Percentiles rank a stretch among this genome's conserved stretches.
These are phyloP conservation scores for Menidia menidia DNA, from an alignment of 2,797 vertebrate species.

Conservation along the genomic window DNA sequence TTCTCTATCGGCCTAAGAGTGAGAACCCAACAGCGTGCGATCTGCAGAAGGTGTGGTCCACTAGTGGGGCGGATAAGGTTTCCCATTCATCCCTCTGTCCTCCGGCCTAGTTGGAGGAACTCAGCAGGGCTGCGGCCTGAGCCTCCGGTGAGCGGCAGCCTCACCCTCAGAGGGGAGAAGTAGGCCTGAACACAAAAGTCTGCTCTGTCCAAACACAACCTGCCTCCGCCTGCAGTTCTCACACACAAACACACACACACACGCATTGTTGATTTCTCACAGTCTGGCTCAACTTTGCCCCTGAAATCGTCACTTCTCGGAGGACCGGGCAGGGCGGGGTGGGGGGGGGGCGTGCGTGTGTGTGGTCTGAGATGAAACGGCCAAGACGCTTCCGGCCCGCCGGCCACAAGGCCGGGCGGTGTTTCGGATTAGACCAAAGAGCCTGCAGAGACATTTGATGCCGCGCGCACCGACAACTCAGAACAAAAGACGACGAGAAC, in stretches of 20 bases:
- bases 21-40: slow-evolving; percentile 62
- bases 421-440: slow-evolving; percentile 24
- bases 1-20: slow-evolving; percentile 8
- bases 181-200: slow-evolving; percentile 3
- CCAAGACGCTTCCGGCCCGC: slow-evolving; percentile 28
- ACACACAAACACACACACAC: no score
- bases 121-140: slow-evolving; percentile 1
- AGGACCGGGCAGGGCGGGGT: slow-evolving; percentile 8
- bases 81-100: slow-evolving; percentile 71
- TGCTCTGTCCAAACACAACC: neutral
- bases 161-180: neutral
- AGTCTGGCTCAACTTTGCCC: neutral
- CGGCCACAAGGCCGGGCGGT: slow-evolving; percentile 3
- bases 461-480: slow-evolving; percentile 15
- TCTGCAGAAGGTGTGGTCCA: slow-evolving; percentile 72
- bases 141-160: slow-evolving; percentile 7
- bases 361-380: slow-evolving; percentile 60
- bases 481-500: slow-evolving; percentile 5
- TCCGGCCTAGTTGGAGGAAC: slow-evolving; percentile 58
- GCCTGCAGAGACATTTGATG: slow-evolving; percentile 19
- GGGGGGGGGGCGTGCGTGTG: slow-evolving; percentile 35
- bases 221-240: neutral
- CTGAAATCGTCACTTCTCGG: slow-evolving; percentile 11
- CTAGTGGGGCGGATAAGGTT: slow-evolving; percentile 62
- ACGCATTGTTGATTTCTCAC: neutral